phyloP scores from a whole-genome alignment of 2,888 invertebrate genomes.

The Callinectes sapidus region DNA sequence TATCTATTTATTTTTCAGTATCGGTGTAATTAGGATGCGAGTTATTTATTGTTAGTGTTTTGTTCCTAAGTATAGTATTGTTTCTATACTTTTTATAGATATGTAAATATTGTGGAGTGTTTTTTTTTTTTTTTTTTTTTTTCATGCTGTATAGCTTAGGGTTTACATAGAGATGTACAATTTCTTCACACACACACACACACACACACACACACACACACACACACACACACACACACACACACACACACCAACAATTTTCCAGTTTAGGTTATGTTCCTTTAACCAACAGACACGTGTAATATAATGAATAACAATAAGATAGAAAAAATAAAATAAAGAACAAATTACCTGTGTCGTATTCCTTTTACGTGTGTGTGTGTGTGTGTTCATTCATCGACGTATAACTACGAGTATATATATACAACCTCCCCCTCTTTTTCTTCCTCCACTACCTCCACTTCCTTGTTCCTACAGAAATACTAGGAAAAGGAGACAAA shows the following conservation, averaged over 20 bases:
- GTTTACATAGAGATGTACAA: not conserved
- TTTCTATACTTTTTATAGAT: not conserved
- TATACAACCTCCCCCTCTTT: no score
- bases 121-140: not conserved
- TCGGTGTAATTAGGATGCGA: not conserved
- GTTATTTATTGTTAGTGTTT: not conserved
- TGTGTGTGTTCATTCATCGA: no score
- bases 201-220: conserved; percentile 31
- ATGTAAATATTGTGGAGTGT: conserved; percentile 2
- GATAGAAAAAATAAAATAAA: not conserved
- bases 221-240: not conserved
- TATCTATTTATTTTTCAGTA: not conserved
- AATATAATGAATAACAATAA: not conserved
- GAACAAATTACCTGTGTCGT: not conserved
- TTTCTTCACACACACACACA: not conserved
- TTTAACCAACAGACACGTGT: not conserved
- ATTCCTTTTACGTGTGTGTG: conserved; percentile 16
- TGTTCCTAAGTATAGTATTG: not conserved
- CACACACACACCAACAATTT: not conserved
- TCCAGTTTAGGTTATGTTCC: not conserved
- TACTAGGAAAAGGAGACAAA: no score
- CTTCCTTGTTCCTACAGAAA: no score
- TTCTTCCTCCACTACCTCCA: no score
- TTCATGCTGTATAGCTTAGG: not conserved
- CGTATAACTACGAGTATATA: no score